These are phyloP conservation scores for Anoplius nigerrimus DNA, from an alignment of 2,888 invertebrate species.

Conservation along the genomic window DNA sequence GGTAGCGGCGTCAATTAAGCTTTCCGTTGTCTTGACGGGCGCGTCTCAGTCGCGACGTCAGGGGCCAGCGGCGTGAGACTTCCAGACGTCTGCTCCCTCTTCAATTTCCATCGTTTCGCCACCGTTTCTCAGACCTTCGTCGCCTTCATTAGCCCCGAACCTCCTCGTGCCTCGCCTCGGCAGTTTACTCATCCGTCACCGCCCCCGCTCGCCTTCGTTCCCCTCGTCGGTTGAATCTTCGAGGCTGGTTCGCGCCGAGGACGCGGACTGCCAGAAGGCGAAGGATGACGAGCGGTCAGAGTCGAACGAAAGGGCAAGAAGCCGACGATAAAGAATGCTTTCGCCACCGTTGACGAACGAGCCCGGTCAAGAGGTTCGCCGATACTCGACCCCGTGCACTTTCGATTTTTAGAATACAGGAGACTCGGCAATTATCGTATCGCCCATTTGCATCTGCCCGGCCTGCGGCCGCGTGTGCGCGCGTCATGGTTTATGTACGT, in stretches of 20 bases:
- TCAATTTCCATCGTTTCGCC: not conserved
- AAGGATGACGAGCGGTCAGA: not conserved
- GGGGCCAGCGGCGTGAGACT: slow-evolving; percentile 9
- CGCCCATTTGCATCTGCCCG: too few relatives aligned
- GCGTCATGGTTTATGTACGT: too few relatives aligned
- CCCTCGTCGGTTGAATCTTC: not conserved
- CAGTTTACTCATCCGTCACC: slow-evolving; percentile 16
- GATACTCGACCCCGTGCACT: too few relatives aligned
- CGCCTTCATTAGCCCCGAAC: slow-evolving; percentile 46
- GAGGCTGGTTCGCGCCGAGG: not conserved
- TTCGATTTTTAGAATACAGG: too few relatives aligned
- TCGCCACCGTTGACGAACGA: not conserved
- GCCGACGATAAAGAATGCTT: not conserved
- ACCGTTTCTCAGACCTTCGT: slow-evolving; percentile 27
- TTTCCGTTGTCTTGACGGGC: slow-evolving; percentile 38
- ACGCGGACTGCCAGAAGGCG: not conserved
- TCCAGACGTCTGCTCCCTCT: slow-evolving; percentile 2
- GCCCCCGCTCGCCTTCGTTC: not conserved
- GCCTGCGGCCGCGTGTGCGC: too few relatives aligned
- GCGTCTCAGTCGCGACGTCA: slow-evolving; percentile 31
- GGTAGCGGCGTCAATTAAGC: slow-evolving; percentile 59
- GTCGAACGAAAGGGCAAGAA: not conserved
- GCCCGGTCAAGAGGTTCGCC: not conserved
- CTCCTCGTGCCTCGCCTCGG: slow-evolving; percentile 20
- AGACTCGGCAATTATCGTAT: too few relatives aligned